These are phyloP conservation scores for Drosophila varians DNA, from an alignment of 1,140 invertebrate species.

Conservation along the genomic window DNA sequence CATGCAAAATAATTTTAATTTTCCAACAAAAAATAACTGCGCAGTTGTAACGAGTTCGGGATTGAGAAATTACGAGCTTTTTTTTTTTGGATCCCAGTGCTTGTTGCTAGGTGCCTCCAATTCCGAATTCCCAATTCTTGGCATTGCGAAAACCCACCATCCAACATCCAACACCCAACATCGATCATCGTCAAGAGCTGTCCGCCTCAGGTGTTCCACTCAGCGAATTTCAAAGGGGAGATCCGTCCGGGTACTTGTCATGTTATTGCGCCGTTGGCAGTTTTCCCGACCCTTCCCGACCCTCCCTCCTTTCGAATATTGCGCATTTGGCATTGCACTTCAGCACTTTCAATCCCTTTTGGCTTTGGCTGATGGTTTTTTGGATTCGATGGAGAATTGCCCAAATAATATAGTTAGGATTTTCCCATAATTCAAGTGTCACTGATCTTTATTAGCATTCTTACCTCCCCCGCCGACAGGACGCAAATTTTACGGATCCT, in stretches of 20 bases:
- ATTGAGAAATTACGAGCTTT: conserved; percentile 33
- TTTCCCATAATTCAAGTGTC: neutral
- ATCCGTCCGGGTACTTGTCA: conserved; percentile 49
- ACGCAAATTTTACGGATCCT: conserved; percentile 54
- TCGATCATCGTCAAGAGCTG: conserved; percentile 69
- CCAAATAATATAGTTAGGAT: neutral
- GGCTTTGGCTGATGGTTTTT: conserved; percentile 15
- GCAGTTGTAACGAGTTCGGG: conserved; percentile 58
- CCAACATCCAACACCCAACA: conserved; percentile 27
- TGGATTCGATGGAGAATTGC: conserved; percentile 15
- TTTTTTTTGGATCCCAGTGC: conserved; percentile 33
- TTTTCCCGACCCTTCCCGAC: neutral
- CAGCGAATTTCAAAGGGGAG: conserved; percentile 4
- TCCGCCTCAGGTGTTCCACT: conserved; percentile 59
- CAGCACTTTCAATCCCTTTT: conserved; percentile 20
- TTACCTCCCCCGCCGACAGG: conserved; percentile 48
- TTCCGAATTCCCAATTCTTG: neutral
- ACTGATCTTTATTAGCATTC: conserved; percentile 65
- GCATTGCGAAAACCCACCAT: conserved; percentile 28
- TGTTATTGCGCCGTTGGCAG: conserved; percentile 45
- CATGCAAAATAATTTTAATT: conserved; percentile 26
- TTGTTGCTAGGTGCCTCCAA: neutral
- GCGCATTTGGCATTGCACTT: conserved; percentile 46
- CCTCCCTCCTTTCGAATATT: conserved; percentile 11
- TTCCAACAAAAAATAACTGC: conserved; percentile 44